phyloP scores from a whole-genome alignment of 2,113 vertebrate genomes.

The Embiotoca jacksoni region DNA sequence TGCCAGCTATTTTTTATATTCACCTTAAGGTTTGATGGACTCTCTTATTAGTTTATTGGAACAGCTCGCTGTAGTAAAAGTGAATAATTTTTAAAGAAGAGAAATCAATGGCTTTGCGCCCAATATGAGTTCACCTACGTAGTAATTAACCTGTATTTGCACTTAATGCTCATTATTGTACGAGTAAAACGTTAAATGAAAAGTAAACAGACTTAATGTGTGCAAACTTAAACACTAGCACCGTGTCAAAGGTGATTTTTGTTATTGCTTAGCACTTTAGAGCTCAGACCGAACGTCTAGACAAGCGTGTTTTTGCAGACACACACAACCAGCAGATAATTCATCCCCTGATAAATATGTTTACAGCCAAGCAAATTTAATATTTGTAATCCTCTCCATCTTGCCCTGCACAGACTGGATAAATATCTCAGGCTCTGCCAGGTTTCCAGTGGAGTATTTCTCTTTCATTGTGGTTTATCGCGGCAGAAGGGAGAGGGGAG shows the following conservation, averaged over 20 bases:
- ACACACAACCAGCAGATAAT: slow-evolving; percentile 49
- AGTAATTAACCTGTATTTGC: slow-evolving; percentile 32
- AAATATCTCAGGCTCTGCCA: slow-evolving; percentile 60
- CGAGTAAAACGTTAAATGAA: neutral
- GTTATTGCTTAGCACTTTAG: slow-evolving; percentile 30
- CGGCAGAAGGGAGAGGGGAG: neutral
- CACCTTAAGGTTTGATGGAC: slow-evolving; percentile 38
- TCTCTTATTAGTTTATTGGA: slow-evolving; percentile 41
- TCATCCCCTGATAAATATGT: slow-evolving; percentile 69
- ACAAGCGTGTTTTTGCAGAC: slow-evolving; percentile 50
- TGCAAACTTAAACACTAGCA: neutral
- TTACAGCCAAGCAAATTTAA: slow-evolving; percentile 68
- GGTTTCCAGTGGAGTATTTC: slow-evolving; percentile 49
- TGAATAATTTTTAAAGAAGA: slow-evolving; percentile 24
- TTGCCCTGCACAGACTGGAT: slow-evolving; percentile 52
- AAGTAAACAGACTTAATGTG: neutral
- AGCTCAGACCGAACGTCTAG: slow-evolving; percentile 16
- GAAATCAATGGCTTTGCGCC: slow-evolving; percentile 8
- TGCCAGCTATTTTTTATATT: slow-evolving; percentile 34
- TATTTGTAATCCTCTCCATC: slow-evolving; percentile 73
- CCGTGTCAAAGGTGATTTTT: slow-evolving; percentile 45
- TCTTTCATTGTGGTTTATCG: slow-evolving; percentile 60
- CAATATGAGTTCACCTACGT: neutral
- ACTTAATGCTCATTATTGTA: neutral
- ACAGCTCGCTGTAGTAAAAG: slow-evolving; percentile 10